These are phyloP conservation scores for Drosophila sordidula DNA, from an alignment of 2,888 invertebrate genomes.

Conservation along the genomic window DNA sequence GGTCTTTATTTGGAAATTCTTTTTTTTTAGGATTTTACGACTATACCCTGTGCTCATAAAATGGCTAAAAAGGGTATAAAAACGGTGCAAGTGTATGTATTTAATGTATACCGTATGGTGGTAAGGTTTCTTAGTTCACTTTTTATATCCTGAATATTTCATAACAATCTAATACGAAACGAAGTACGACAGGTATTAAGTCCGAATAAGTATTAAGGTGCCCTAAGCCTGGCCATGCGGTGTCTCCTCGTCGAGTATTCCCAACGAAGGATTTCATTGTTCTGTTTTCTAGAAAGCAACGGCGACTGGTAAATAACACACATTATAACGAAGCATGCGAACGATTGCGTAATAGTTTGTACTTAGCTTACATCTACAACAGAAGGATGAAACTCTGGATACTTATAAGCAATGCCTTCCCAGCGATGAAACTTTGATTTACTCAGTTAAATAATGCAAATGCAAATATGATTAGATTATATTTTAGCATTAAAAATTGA, in stretches of 20 bases:
- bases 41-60: slow-evolving; percentile 2
- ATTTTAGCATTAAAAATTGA: not conserved
- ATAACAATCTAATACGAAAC: not conserved
- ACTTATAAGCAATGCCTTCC: not conserved
- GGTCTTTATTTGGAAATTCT: slow-evolving; percentile 31
- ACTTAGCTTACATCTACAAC: slow-evolving; percentile 29
- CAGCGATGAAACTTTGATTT: not conserved
- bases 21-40: slow-evolving; percentile 2
- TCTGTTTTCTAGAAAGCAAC: not conserved
- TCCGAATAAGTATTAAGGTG: not conserved
- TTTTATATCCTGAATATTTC: not conserved
- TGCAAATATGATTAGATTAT: not conserved
- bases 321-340: slow-evolving; percentile 25
- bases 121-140: not conserved
- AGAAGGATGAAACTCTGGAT: not conserved
- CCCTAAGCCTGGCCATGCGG: not conserved
- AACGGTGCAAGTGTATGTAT: not conserved
- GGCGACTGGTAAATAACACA: not conserved
- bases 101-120: not conserved
- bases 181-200: too few relatives aligned
- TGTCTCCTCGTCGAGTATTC: not conserved
- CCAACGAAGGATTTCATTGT: not conserved
- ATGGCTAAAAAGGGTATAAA: not conserved
- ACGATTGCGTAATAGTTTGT: slow-evolving; percentile 57
- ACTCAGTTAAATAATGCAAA: not conserved